Percentiles rank a stretch among this genome's conserved stretches.
Conservation (phyloP, 37 sponge, comb jelly and placozoan species). For the Ephydatia muelleri region DNA sequence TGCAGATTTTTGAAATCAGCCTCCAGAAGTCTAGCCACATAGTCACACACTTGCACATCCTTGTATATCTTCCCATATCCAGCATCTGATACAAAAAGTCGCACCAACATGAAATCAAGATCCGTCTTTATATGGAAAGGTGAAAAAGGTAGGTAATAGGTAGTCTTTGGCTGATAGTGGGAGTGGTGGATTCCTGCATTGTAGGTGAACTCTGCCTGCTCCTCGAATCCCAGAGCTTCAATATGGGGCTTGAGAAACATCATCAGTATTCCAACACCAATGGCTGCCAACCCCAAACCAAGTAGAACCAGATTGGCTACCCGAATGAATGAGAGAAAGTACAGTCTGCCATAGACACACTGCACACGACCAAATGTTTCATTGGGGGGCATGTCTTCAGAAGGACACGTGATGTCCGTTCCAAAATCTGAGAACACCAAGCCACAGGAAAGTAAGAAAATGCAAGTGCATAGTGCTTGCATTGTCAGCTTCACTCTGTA, state of each 20-base stretch:
- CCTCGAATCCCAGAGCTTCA: conserved; percentile 10
- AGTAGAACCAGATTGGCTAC: neutral
- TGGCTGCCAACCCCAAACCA: neutral
- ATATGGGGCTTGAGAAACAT: neutral
- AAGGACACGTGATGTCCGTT: neutral
- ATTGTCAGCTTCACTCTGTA: conserved; percentile 1
- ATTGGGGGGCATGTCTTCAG: neutral
- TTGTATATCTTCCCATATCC: conserved; percentile 20
- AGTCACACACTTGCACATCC: conserved; percentile 7
- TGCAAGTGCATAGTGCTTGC: neutral
- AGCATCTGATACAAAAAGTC: conserved; percentile 13
- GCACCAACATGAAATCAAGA: conserved; percentile 2
- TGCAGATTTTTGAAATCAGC: conserved; percentile 6
- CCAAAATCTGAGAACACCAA: conserved; percentile 13
- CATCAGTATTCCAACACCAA: neutral
- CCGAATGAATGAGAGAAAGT: conserved; percentile 6
- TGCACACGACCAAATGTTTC: conserved; percentile 1
- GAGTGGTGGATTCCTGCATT: neutral
- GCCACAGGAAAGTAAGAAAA: neutral
- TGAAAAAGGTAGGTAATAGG: neutral
- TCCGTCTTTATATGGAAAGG: conserved; percentile 5
- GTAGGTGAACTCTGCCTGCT: conserved; percentile 8
- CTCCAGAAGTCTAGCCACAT: neutral
- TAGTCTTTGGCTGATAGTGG: conserved; percentile 5
- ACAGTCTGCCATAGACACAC: conserved; percentile 7